Base-by-base conservation (phyloP, 2,888 invertebrate species). In the Diploptera punctata region DNA sequence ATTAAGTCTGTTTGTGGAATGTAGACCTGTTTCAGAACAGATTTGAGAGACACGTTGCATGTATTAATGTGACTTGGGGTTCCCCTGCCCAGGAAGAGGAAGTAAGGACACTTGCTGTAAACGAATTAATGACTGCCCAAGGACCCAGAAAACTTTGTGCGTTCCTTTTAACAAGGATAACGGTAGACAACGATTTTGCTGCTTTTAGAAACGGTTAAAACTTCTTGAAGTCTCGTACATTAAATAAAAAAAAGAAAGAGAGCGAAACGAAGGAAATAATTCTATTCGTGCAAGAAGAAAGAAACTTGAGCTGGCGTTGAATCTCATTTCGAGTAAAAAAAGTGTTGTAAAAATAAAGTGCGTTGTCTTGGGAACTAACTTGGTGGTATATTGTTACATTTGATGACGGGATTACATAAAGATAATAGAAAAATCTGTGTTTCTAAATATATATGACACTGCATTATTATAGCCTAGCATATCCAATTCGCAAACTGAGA, bases 41-140 rank as follows among this genome's bases (percentile, higher is more conserved):
- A 44, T 18, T n/a, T 16, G 4, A 44, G 3, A 16, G 3, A 44
- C 16, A 13, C 44, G 18, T 4, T 7, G 44, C 44, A 1, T 44
- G 3, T 47, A 3, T 10, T 18, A 1, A 4, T 18, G 0, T 24
- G 19, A 2, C 13, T 9, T 13, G 9, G 52, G 19, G 52, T 52
- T 2, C 2, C 2, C 2, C 3, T 21, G 1, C 7, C 2, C 3
- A 52, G 10, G 3, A 21, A 2, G 24, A 24, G 52, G 24, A 9
- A 1, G 49, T 1, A 49, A 19, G 1, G 49, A 16, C 0, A 57
- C 24, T 9, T 31, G 9, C n/a, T 31, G 52, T 52, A 54, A 68
- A 47, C 54, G 68, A 54, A 68, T 68, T 68, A 68, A 68, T 68
- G 68, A 68, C 52, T 54, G 68, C 68, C 54, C 68, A 68, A 68